Base-by-base conservation (phyloP, 1,140 invertebrate genomes). In the Nephila pilipes region DNA sequence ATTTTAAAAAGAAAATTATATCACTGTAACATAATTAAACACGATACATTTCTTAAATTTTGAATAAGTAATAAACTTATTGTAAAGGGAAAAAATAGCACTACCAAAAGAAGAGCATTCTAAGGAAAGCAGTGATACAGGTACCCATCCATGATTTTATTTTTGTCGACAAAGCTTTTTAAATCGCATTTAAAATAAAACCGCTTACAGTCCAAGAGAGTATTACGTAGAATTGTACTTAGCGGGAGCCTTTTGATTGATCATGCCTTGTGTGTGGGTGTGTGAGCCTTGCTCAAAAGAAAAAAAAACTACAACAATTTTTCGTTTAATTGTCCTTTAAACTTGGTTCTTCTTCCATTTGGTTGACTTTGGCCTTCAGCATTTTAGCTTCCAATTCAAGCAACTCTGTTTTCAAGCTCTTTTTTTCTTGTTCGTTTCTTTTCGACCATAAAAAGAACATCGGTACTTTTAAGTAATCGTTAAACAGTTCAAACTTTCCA, bases 401-500 rank as follows among this genome's bases (percentile, higher is more conserved):
- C 57, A 60, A 60, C 85, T n/a, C 32, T 60, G 58, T 87, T 60
- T 32, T 38, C 85, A 18, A 87, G 25, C 14, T 87, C 46, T 63
- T 10, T 87, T 87, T 60, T 87, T n/a, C n/a, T 55, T 32, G n/a
- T 60, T 29, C 85, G 29, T n/a, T 87, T 87, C 85, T 87, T 87
- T 60, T 87, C 85, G n/a, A 58, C 85, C 85, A 87, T 87, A 87
- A 87, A 87, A 87, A 87, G 85, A 87, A 38, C 85, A 87, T 60
- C 57, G 18, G 85, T 60, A 87, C 85, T 87, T 87, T 87, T 87
- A 87, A 87, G 85, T 87, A 87, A 87, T 87, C 85, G 57, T 87
- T 87, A 87, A 87, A 87, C 85, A 87, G 55, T 87, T 87, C 55
- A 87, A 87, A 87, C 85, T 87, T 87, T 87, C 57, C 29, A 87